phyloP scores from a whole-genome alignment of 2,797 vertebrate species.

The Diceros bicornis region DNA sequence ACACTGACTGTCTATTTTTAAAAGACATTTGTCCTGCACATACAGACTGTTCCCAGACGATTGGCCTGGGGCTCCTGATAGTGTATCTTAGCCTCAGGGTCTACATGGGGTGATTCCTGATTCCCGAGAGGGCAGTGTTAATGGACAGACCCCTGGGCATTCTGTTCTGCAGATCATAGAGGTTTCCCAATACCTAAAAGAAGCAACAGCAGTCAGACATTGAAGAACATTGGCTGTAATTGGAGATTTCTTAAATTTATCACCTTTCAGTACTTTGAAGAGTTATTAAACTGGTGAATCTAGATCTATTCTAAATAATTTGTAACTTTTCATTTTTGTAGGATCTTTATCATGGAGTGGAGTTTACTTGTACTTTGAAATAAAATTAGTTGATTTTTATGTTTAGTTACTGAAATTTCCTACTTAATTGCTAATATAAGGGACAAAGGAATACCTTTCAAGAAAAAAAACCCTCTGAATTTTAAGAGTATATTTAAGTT shows the following conservation, averaged over 20 bases:
- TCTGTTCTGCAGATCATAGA: neutral
- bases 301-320: conserved; percentile 35
- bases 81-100: neutral
- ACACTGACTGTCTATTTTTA: neutral
- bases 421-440: conserved; percentile 52
- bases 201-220: neutral
- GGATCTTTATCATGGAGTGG: neutral
- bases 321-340: conserved; percentile 54
- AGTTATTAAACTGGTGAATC: neutral
- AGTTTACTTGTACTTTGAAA: conserved; percentile 28
- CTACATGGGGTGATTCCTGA: neutral
- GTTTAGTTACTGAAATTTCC: conserved; percentile 60
- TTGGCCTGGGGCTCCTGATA: neutral
- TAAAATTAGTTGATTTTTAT: conserved; percentile 60
- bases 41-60: neutral
- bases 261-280: neutral
- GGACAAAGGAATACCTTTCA: neutral
- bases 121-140: neutral
- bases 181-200: neutral
- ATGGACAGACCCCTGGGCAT: neutral
- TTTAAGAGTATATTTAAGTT: conserved; percentile 55
- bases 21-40: conserved; percentile 10
- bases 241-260: neutral
- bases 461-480: neutral
- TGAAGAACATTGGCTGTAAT: neutral